A percentile compares a stretch with the other conserved stretches of the same genome.
These are phyloP conservation scores for Umimayanthus kanabou DNA, from an alignment of 92 coral and sea anemone genomes.

Conservation along the genomic window DNA sequence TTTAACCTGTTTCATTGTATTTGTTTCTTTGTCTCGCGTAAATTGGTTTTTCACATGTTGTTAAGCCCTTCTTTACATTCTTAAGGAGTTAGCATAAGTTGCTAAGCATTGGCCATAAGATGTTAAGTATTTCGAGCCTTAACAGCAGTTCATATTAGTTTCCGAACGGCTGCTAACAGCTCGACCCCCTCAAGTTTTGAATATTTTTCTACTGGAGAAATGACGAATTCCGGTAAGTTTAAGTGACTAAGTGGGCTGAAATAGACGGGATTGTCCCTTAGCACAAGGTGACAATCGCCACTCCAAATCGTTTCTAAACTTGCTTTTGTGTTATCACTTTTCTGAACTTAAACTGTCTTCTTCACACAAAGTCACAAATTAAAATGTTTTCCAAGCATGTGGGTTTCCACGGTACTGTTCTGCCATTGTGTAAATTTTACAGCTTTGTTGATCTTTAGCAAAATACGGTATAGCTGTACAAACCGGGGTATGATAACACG, in stretches of 20 bases:
- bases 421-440: conserved; percentile 24
- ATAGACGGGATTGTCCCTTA: background rate
- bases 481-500: background rate
- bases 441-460: conserved; percentile 31
- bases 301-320: conserved; percentile 30
- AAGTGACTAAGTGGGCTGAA: background rate
- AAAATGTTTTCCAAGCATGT: conserved; percentile 31
- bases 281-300: background rate
- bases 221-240: background rate
- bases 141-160: background rate
- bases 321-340: conserved; percentile 21
- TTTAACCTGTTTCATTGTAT: conserved; percentile 34
- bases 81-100: conserved; percentile 23
- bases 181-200: background rate
- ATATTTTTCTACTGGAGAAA: background rate
- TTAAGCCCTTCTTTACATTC: conserved; percentile 43
- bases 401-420: conserved; percentile 26
- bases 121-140: conserved; percentile 7
- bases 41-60: conserved; percentile 43
- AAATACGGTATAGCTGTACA: conserved; percentile 31
- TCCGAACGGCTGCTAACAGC: background rate
- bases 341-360: conserved; percentile 33
- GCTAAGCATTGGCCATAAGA: conserved; percentile 24
- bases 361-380: conserved; percentile 37
- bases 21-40: conserved; percentile 19